Evolutionary conservation across 2,888 invertebrate species (phyloP).

Genomic region (Ennomos fuscantarius): DNA sequence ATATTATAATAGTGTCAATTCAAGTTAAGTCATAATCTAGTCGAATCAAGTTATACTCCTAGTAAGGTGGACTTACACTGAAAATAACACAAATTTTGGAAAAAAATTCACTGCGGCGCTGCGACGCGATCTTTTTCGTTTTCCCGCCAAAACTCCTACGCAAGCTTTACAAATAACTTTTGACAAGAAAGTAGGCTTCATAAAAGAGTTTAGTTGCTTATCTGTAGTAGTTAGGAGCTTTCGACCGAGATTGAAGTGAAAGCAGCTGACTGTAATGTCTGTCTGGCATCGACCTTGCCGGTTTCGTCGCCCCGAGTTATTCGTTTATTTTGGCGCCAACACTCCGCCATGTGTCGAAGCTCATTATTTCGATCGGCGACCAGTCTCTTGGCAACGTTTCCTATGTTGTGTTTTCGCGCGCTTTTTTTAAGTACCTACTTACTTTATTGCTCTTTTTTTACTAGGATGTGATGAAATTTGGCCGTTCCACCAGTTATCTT

Average conservation of each 20-base stretch:
- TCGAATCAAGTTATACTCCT: no score
- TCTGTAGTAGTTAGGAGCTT: background rate
- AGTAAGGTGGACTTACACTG: no score
- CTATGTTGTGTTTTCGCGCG: slow-evolving; percentile 32
- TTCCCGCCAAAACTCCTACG: no score
- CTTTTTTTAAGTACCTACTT: slow-evolving; percentile 10
- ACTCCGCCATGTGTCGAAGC: slow-evolving; percentile 41
- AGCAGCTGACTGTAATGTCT: slow-evolving; percentile 17
- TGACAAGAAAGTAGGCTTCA: no score
- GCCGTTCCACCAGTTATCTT: no score
- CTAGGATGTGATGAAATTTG: background rate
- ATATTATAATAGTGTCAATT: no score
- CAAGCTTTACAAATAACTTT: no score
- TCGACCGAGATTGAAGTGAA: no score
- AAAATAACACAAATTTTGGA: no score
- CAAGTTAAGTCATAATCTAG: no score
- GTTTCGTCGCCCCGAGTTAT: slow-evolving; percentile 39
- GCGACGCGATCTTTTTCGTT: no score
- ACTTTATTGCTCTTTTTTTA: slow-evolving; percentile 12
- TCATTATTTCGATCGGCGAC: slow-evolving; percentile 45
- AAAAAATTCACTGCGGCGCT: no score
- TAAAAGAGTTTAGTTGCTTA: background rate
- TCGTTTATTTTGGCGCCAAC: slow-evolving; percentile 59
- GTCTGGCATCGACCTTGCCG: slow-evolving; percentile 52
- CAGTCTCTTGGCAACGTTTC: slow-evolving; percentile 49